Evolutionary conservation across 2,888 invertebrate species (phyloP).

Genomic region (Eupithecia vulgata): DNA sequence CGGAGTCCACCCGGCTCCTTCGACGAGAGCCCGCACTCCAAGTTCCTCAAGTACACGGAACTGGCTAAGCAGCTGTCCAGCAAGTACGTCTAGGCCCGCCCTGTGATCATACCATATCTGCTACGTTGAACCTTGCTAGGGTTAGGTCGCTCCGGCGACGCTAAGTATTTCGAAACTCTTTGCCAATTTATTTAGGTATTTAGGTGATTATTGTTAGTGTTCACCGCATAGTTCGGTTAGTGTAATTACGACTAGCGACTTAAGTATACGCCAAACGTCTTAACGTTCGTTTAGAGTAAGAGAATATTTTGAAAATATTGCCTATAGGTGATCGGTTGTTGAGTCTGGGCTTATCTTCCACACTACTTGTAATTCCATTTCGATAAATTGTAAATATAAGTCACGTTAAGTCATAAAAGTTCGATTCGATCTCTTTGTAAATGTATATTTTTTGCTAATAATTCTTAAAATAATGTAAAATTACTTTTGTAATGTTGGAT

Average conservation of each 20-base stretch:
- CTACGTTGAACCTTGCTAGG: constrained; percentile 83
- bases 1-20: constrained; percentile 86
- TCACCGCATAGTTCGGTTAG: constrained; percentile 83
- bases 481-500: constrained; percentile 51
- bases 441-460: constrained; percentile 82
- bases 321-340: constrained; percentile 79
- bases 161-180: constrained; percentile 84
- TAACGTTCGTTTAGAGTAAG: constrained; percentile 79
- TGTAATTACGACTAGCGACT: constrained; percentile 82
- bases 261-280: constrained; percentile 85
- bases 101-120: constrained; percentile 93
- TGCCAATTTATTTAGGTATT: constrained; percentile 84
- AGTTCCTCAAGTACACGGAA: constrained; percentile 99
- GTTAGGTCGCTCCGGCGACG: constrained; percentile 80
- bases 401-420: constrained; percentile 80
- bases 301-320: constrained; percentile 83
- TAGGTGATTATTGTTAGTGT: constrained; percentile 82
- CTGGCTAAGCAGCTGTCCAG: constrained; percentile 99
- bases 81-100: constrained; percentile 92
- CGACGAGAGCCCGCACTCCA: constrained; percentile 97
- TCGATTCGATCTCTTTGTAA: constrained; percentile 84
- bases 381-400: constrained; percentile 82
- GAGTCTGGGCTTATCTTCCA: constrained; percentile 76
- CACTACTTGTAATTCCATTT: constrained; percentile 82
- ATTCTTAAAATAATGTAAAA: constrained; percentile 57